Conservation (phyloP, 1,140 invertebrate genomes). For the Epicauta chinensis region DNA sequence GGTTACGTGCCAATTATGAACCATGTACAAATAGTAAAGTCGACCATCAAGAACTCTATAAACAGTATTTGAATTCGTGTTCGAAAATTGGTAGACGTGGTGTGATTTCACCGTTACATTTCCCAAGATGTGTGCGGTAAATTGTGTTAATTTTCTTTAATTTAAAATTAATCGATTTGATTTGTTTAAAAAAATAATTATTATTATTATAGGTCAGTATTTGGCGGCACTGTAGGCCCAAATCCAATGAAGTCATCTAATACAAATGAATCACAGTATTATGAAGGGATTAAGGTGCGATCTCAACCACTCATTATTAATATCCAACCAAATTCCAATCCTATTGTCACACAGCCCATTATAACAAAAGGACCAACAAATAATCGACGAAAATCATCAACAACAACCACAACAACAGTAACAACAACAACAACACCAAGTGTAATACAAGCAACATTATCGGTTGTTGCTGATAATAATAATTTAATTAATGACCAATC, state of each 20-base stretch:
- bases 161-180: neutral
- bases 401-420: neutral
- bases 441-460: neutral
- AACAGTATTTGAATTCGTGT: constrained; percentile 77
- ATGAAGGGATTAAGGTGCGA: constrained; percentile 68
- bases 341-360: constrained; percentile 9
- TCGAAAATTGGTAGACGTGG: constrained; percentile 69
- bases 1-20: constrained; percentile 75
- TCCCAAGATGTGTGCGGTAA: constrained; percentile 74
- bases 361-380: constrained; percentile 4
- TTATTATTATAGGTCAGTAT: constrained; percentile 56
- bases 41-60: constrained; percentile 77
- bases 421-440: neutral
- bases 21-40: constrained; percentile 54
- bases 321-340: constrained; percentile 28
- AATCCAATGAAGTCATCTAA: constrained; percentile 56
- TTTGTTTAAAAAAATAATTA: neutral
- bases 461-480: constrained; percentile 29
- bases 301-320: constrained; percentile 50
- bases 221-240: constrained; percentile 70
- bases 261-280: constrained; percentile 57
- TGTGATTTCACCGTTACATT: constrained; percentile 69
- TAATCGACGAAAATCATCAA: neutral
- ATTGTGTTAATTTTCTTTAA: constrained; percentile 7
- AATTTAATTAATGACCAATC: constrained; percentile 26